phyloP scores from a whole-genome alignment of 2,113 vertebrate genomes.

The Crotalus horridus region DNA sequence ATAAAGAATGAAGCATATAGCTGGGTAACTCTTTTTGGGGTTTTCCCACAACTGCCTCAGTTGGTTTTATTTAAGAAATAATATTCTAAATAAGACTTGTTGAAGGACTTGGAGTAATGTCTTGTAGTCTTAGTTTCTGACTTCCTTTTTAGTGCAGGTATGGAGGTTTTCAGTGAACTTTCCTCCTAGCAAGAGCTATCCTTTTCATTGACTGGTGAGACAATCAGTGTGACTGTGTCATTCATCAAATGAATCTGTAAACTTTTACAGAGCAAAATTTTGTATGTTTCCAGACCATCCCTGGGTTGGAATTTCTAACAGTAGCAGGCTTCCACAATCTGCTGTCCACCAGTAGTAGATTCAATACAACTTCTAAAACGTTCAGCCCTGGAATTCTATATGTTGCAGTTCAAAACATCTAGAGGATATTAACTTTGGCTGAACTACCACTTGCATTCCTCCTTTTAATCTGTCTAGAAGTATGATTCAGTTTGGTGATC shows the following conservation, averaged over 20 bases:
- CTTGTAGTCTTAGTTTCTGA: background rate
- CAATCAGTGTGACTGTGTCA: background rate
- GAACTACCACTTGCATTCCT: background rate
- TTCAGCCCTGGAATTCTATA: background rate
- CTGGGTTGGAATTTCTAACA: background rate
- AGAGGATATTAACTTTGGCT: background rate
- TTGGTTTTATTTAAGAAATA: slow-evolving; percentile 34
- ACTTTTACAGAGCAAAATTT: background rate
- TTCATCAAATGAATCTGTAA: background rate
- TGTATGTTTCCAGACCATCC: background rate
- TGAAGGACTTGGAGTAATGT: background rate
- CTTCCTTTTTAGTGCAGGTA: background rate
- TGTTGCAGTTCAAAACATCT: background rate
- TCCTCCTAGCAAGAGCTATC: background rate
- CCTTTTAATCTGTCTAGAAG: background rate
- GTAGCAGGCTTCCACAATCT: background rate
- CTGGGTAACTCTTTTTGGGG: slow-evolving; percentile 19
- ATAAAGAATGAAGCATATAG: slow-evolving; percentile 18
- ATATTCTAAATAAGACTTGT: slow-evolving; percentile 17
- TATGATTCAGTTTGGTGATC: background rate
- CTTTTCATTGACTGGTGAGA: background rate
- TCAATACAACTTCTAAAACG: background rate
- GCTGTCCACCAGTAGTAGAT: background rate
- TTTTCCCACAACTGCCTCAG: slow-evolving; percentile 4
- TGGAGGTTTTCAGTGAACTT: background rate